Evolutionary conservation across 2,888 invertebrate genomes (phyloP).

Genomic region (Acanthosepion lycidas): DNA sequence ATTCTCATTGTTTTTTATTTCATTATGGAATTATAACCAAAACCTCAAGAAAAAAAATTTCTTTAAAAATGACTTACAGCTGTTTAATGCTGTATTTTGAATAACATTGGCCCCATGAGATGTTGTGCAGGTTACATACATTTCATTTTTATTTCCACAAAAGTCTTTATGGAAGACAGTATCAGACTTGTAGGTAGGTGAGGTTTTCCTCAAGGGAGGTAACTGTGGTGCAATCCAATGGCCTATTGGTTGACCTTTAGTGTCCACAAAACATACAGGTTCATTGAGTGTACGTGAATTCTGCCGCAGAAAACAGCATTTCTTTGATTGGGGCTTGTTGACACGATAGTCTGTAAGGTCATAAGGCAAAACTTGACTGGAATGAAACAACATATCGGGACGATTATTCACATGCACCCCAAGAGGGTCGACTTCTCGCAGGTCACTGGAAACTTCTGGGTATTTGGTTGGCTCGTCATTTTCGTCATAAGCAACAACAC

Average conservation of each 20-base stretch:
- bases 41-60: background rate
- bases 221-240: slow-evolving; percentile 63
- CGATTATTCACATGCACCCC: slow-evolving; percentile 39
- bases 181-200: slow-evolving; percentile 63
- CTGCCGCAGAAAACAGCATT: slow-evolving; percentile 68
- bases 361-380: slow-evolving; percentile 53
- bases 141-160: background rate
- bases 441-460: slow-evolving; percentile 54
- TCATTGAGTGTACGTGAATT: slow-evolving; percentile 70
- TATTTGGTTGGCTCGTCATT: slow-evolving; percentile 61
- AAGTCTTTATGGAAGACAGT: slow-evolving; percentile 67
- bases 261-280: slow-evolving; percentile 71
- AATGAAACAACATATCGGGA: slow-evolving; percentile 50
- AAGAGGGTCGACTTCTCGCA: background rate
- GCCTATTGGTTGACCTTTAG: slow-evolving; percentile 55
- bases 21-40: background rate
- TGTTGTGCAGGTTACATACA: background rate
- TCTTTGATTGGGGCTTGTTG: slow-evolving; percentile 67
- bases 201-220: slow-evolving; percentile 67
- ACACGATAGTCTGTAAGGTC: slow-evolving; percentile 57
- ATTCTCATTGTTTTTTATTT: background rate
- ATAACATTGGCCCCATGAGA: background rate
- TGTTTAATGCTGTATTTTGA: background rate
- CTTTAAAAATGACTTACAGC: background rate
- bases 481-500: slow-evolving; percentile 70